Evolutionary conservation across 2,888 invertebrate species (phyloP).

Genomic region (Chymomyza caudatula): DNA sequence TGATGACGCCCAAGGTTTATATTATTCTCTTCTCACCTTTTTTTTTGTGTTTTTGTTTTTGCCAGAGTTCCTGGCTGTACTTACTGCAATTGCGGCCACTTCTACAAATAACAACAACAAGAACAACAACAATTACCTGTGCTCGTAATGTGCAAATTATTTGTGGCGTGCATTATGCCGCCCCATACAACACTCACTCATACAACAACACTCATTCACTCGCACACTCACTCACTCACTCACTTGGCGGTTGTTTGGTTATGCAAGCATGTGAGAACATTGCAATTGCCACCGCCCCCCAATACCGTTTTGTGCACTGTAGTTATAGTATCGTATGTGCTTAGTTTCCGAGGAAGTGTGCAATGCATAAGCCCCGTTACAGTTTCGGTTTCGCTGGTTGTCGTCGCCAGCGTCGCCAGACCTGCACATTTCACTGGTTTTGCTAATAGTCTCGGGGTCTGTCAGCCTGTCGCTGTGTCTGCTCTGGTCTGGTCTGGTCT

Average conservation of each 20-base stretch:
- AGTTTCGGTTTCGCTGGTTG: conserved; percentile 15
- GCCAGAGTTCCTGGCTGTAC: conserved; percentile 33
- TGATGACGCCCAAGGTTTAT: not conserved
- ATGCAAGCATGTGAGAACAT: conserved; percentile 45
- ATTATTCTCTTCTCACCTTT: not conserved
- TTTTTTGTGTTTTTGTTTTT: conserved; percentile 49
- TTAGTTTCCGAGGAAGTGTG: conserved; percentile 18
- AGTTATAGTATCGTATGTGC: not conserved
- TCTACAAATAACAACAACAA: not conserved
- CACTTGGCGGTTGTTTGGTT: conserved; percentile 41
- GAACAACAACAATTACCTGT: conserved; percentile 38
- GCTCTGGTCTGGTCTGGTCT: not conserved
- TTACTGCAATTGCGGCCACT: not conserved
- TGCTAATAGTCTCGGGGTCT: conserved; percentile 37
- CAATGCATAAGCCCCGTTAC: conserved; percentile 11
- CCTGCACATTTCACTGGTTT: conserved; percentile 14
- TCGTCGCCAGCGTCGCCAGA: conserved; percentile 6
- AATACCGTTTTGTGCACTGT: not conserved
- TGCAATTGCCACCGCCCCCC: not conserved
- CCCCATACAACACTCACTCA: not conserved
- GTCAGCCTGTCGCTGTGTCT: conserved; percentile 34
- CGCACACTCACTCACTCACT: conserved; percentile 19
- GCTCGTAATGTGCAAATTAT: conserved; percentile 58
- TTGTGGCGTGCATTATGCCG: conserved; percentile 49
- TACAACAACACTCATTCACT: not conserved